Base-by-base conservation (phyloP, 2,113 vertebrate genomes). In the Turnix velox region DNA sequence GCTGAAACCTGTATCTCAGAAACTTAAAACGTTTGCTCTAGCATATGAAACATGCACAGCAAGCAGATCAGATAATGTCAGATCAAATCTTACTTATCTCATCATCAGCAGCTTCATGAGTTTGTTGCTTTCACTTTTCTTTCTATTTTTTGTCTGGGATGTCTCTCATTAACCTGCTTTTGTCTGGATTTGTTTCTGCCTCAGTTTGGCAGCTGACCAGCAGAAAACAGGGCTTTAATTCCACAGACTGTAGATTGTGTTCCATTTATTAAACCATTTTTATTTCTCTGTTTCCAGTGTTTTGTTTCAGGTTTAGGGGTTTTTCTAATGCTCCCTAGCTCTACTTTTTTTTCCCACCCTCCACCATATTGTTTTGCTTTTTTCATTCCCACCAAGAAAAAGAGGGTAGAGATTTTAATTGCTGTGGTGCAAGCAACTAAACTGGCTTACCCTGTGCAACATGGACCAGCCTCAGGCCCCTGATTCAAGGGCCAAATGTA, bases 141-240 rank as follows among this genome's bases (percentile, higher is more conserved):
- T 78, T 7, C 31, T 74, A 3, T 84, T 63, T 92, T 87, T 88
- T 69, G 33, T 14, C 66, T 0, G 2, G 61, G 73, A 95, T 93
- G 94, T 80, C 87, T 91, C 87, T 95, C 91, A 88, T 96, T 96
- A 96, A 97, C 96, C 96, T 96, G 92, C 93, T 95, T 96, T 95
- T 88, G 63, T 87, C 76, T 91, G 83, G 62, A 57, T 94, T 90
- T 84, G 73, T 94, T 88, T 93, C 87, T 95, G 87, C 48, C 84
- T 93, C 19, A 10, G 30, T 79, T 90, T 96, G 96, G 95, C 95
- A 93, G 89, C 51, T 83, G 87, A 82, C 91, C 94, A 96, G 89
- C 2, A 73, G 76, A 90, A 94, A 93, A 67, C 82, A 91, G 52
- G 61, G 65, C 52, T 93, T 85, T 89, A 90, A 87, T 91, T 94